Percentiles rank a stretch among this genome's conserved stretches.
These are phyloP conservation scores for Chrysogorgia sp. DNA, from an alignment of 92 coral and sea anemone species.

Conservation along the genomic window DNA sequence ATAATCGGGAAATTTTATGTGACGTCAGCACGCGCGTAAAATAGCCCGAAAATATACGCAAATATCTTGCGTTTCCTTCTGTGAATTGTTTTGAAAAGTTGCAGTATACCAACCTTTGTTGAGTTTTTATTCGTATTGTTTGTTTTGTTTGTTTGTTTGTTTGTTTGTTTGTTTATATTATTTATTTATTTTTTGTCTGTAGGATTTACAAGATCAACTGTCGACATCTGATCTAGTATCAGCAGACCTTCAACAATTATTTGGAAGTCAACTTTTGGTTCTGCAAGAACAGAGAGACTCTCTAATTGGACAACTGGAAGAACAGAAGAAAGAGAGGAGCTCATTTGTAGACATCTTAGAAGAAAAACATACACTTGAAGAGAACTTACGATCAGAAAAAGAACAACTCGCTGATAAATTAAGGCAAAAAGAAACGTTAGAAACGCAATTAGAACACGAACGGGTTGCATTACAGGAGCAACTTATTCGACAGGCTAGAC, in stretches of 20 bases:
- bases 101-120: neutral
- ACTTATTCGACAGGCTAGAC: conserved; percentile 88
- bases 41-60: too few species aligned
- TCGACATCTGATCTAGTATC: conserved; percentile 90
- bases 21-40: too few species aligned
- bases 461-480: conserved; percentile 89
- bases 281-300: conserved; percentile 91
- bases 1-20: too few species aligned
- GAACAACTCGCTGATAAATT: conserved; percentile 85
- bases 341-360: conserved; percentile 90
- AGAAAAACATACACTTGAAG: conserved; percentile 90
- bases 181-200: neutral
- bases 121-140: neutral
- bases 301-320: conserved; percentile 82
- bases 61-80: too few species aligned
- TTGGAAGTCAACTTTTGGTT: conserved; percentile 86
- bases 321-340: conserved; percentile 89
- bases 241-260: conserved; percentile 89
- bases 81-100: neutral
- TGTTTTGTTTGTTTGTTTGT: neutral
- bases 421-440: conserved; percentile 86
- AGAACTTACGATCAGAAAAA: conserved; percentile 88
- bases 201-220: conserved; percentile 91
- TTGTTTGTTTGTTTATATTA: too few species aligned
- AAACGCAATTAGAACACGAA: conserved; percentile 86